Base-by-base conservation (phyloP, 2,113 vertebrate genomes). In the Hemichromis elongatus region DNA sequence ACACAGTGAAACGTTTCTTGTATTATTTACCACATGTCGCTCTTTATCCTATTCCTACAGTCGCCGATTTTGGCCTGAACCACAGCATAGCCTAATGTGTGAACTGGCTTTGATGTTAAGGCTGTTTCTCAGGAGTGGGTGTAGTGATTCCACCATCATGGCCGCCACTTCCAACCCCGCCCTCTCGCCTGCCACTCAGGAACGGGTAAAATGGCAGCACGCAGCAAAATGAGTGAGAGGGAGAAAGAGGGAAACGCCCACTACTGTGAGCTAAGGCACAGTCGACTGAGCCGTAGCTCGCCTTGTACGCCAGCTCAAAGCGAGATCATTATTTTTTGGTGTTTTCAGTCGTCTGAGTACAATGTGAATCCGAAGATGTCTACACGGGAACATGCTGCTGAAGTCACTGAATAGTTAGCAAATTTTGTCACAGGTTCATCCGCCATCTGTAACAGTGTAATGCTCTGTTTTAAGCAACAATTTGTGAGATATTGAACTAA, bases 151-250 rank as follows among this genome's bases (percentile, higher is more conserved):
- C 87, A 55, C 92, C 91, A 94, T 95, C 93, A 94, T 96, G 95
- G 94, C 94, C 88, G 92, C 92, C 91, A n/a, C 91, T 54, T 59
- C 82, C 92, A 86, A 86, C 93, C 94, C 94, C 95, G 90, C 95
- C 95, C 92, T 95, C 92, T 88, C 50, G 86, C 89, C 92, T 93
- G 94, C 93, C 94, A 95, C 89, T 94, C 95, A 93, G 88, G 82
- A 92, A 81, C 82, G 80, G 90, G 94, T 94, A 96, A 96, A 96
- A 96, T 96, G 96, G 96, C 95, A 96, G 95, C 95, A 90, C 94
- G 90, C 92, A 93, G 88, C 89, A 94, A 89, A 92, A 89, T 93
- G 92, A 94, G 88, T 90, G 91, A 94, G 87, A 83, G 86, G 68
- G 89, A 91, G 88, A 89, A 85, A 85, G 81, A 83, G 84, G 82